Evolutionary conservation across 2,888 invertebrate species (phyloP), one percentile per base, ranked within the genome.

Genomic region (Amblyjoppa proteus): DNA sequence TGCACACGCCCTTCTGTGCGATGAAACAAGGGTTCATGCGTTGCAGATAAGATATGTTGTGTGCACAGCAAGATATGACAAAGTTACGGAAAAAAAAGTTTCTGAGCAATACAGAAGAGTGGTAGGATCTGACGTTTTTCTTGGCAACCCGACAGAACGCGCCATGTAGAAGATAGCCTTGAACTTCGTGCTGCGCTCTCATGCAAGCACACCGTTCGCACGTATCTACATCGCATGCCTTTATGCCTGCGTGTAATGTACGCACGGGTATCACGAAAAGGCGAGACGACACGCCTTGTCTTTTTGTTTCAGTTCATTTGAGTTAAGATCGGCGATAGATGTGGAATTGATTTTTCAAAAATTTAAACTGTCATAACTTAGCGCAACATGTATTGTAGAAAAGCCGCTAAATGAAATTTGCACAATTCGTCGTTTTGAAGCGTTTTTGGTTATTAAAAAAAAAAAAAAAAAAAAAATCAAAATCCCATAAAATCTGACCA

Each of bases 111-210:
- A 31, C 9, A 28, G 2, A 11, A 31, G 13, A 61, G 16, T 31
- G 9, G 13, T 31, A 7, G 25, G 31, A 61, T 16, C 28, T 31
- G 61, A 31, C 28, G 61, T 61, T 61, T 61, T 31, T 61, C 61
- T 61, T 61, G 61, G 61, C 61, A 31, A 13, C 3, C 11, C 61
- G 31, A 31, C 61, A 31, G 31, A 31, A 31, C 16, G 28, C 16
- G 51, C 80, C 69, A 68, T 25, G 53, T 58, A 76, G 84, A 87
- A 81, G 81, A 76, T 88, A 87, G 87, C 91, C 92, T 91, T 91
- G 92, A 91, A 90, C 92, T 90, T 90, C 88, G 84, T 20, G 38
- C 73, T n/a, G 58, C 25, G 58, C 7, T 58, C 73, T 16, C 31
- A 13, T 58, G 41, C 58, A 56, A 38, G 56, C 34, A 25, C 56